Evolutionary conservation across 2,113 vertebrate genomes (phyloP).

Genomic region (Nipponia nippon): DNA sequence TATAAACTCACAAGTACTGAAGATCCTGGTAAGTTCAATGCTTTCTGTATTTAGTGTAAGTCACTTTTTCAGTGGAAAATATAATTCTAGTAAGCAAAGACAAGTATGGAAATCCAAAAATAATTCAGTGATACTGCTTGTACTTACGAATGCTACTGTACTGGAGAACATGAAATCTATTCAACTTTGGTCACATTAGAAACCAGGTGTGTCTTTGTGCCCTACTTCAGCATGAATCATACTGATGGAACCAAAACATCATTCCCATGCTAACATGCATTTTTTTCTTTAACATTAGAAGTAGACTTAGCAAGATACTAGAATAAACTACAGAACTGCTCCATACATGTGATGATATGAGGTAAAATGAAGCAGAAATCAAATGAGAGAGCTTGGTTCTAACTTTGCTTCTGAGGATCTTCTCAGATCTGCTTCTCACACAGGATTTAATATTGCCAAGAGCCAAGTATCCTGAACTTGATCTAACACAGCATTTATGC

Average conservation of each 20-base stretch:
- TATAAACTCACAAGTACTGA: neutral
- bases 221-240: neutral
- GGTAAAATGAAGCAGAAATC: neutral
- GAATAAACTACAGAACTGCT: neutral
- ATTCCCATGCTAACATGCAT: neutral
- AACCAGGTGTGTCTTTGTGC: neutral
- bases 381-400: neutral
- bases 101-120: neutral
- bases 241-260: neutral
- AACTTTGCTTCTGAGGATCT: neutral
- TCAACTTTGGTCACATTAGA: neutral
- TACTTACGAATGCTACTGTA: neutral
- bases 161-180: neutral
- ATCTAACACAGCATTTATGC: neutral
- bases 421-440: neutral
- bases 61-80: neutral
- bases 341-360: neutral
- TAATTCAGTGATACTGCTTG: neutral
- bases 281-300: neutral
- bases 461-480: neutral
- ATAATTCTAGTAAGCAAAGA: neutral
- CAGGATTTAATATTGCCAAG: neutral
- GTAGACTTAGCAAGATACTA: neutral
- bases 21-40: neutral
- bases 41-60: neutral